Conservation (phyloP, 2,888 invertebrate species). For the Shargacucullia verbasci region DNA sequence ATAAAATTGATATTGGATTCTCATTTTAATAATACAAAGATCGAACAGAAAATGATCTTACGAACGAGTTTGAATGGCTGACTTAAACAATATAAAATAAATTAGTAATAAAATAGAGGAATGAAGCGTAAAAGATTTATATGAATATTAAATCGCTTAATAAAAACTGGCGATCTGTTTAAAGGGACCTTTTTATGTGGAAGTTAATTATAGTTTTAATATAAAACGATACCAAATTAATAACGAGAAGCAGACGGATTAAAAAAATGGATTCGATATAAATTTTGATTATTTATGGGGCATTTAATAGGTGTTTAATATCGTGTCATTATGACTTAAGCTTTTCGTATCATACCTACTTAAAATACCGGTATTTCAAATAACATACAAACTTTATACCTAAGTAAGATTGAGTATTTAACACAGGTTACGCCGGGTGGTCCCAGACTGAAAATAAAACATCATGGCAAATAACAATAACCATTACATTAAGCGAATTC, state of each 20-base stretch:
- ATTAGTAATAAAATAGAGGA: conserved; percentile 77
- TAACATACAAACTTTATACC: background rate
- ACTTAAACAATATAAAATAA: conserved; percentile 64
- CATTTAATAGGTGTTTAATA: conserved; percentile 77
- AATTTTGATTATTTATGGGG: conserved; percentile 83
- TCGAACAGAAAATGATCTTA: conserved; percentile 40
- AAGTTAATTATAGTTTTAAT: conserved; percentile 86
- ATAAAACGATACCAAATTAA: conserved; percentile 84
- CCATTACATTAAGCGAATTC: too few species aligned
- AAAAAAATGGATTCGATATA: conserved; percentile 83
- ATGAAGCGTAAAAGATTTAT: conserved; percentile 77
- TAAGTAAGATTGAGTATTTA: too few species aligned
- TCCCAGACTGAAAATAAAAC: too few species aligned
- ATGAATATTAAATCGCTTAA: conserved; percentile 80
- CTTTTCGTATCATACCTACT: conserved; percentile 27
- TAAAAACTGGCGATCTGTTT: conserved; percentile 79
- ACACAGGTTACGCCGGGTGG: too few species aligned
- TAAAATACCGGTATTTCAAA: conserved; percentile 7
- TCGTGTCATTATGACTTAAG: conserved; percentile 68
- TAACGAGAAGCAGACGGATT: conserved; percentile 80
- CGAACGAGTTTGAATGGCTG: conserved; percentile 44
- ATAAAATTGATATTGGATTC: conserved; percentile 46
- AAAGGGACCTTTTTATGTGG: conserved; percentile 79
- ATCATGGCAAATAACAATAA: too few species aligned
- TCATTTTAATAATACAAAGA: conserved; percentile 44